Percentiles rank a stretch among this genome's conserved stretches.
Evolutionary conservation across 53 echinoderm and acorn worm genomes (phyloP).

Genomic region (Holothuria leucospilota): DNA sequence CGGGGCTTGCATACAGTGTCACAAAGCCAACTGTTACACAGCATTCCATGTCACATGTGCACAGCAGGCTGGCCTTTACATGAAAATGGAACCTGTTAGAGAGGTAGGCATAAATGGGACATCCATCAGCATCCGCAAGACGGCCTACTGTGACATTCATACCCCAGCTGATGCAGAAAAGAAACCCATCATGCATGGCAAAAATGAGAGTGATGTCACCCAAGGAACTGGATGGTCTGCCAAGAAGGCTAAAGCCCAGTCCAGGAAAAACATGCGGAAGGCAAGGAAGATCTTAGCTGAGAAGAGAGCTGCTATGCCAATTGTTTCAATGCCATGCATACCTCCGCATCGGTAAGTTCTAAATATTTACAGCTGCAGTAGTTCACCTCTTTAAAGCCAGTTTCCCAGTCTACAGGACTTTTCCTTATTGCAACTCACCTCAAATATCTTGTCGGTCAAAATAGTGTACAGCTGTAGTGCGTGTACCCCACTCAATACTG

Average conservation of each 20-base stretch:
- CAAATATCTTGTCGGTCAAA: too few species aligned
- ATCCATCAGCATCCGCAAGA: constrained; percentile 94
- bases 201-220: constrained; percentile 57
- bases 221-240: constrained; percentile 76
- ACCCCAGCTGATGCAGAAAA: constrained; percentile 94
- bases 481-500: too few species aligned
- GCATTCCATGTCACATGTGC: constrained; percentile 99
- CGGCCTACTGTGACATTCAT: constrained; percentile 98
- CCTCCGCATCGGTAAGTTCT: constrained; percentile 89
- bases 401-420: too few species aligned
- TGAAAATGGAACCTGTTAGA: constrained; percentile 99
- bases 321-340: constrained; percentile 97
- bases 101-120: constrained; percentile 95
- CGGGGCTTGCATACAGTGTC: constrained; percentile 99
- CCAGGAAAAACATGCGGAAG: constrained; percentile 98
- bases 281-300: constrained; percentile 98
- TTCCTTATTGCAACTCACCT: too few species aligned
- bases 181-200: constrained; percentile 79
- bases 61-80: constrained; percentile 94
- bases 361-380: background rate
- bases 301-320: constrained; percentile 97
- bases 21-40: constrained; percentile 99
- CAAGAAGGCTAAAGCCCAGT: constrained; percentile 95
- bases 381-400: background rate
- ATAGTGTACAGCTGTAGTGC: too few species aligned